Percentiles rank a stretch among this genome's conserved stretches.
Evolutionary conservation across 2,888 invertebrate genomes (phyloP).

Genomic region (Helicoverpa assulta): DNA sequence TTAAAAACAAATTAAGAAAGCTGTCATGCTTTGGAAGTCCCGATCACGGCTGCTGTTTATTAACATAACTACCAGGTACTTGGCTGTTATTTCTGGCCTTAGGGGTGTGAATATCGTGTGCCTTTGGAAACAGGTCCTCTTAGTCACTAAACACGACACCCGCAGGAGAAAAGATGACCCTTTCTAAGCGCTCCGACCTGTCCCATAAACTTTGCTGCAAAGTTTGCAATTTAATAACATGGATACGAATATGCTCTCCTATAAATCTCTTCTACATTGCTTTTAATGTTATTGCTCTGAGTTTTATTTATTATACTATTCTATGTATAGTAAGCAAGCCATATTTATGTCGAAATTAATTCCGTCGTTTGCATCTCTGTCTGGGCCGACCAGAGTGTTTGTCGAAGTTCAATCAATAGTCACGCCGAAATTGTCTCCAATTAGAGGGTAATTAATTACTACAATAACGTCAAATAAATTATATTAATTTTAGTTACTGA

Average conservation of each 20-base stretch:
- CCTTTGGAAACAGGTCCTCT: conserved; percentile 3
- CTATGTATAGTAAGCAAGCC: neutral
- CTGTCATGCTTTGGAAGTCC: neutral
- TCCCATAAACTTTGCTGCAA: neutral
- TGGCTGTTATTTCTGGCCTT: neutral
- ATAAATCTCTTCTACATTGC: conserved; percentile 1
- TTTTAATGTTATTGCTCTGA: neutral
- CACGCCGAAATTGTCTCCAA: conserved; percentile 8
- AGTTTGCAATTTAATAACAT: conserved; percentile 3
- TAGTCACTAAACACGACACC: conserved; percentile 22
- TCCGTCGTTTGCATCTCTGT: conserved; percentile 12
- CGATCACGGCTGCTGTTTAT: neutral
- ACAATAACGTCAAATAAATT: conserved; percentile 9
- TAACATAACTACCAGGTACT: neutral
- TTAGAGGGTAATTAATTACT: conserved; percentile 37
- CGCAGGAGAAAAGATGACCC: conserved; percentile 14
- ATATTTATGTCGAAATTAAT: conserved; percentile 23
- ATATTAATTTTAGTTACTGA: neutral
- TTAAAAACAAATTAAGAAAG: conserved; percentile 5
- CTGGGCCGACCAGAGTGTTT: conserved; percentile 28
- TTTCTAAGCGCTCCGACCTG: neutral
- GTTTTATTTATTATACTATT: neutral
- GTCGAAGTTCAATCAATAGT: conserved; percentile 32
- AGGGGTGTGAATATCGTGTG: conserved; percentile 10
- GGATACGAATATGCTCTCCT: neutral